These are phyloP conservation scores for Hylaea fasciaria DNA, from an alignment of 2,888 invertebrate species.

Conservation along the genomic window DNA sequence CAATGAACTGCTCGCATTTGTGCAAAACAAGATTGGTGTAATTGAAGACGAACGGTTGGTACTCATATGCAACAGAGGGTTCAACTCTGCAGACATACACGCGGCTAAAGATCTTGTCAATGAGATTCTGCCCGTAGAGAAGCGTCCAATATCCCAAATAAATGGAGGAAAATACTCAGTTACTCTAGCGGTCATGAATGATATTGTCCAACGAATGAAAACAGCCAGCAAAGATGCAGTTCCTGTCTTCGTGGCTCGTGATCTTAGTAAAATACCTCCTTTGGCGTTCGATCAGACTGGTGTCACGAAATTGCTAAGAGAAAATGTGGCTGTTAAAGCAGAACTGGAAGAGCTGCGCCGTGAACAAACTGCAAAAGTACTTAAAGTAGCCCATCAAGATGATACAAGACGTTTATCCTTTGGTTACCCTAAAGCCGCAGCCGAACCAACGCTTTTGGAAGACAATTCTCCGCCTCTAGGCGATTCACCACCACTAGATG, in stretches of 20 bases:
- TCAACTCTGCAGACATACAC: slow-evolving; percentile 18
- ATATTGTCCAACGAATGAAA: slow-evolving; percentile 19
- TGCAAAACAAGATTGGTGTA: slow-evolving; percentile 27
- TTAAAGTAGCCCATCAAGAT: slow-evolving; percentile 10
- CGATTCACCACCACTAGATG: slow-evolving; percentile 13
- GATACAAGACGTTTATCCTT: slow-evolving; percentile 5
- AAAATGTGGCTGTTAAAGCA: slow-evolving; percentile 24
- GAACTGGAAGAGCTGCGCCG: slow-evolving; percentile 22
- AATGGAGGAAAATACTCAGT: slow-evolving; percentile 23
- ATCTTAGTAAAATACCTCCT: slow-evolving; percentile 25
- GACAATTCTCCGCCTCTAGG: not conserved
- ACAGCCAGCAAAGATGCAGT: not conserved
- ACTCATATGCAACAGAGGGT: slow-evolving; percentile 27
- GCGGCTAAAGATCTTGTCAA: slow-evolving; percentile 11
- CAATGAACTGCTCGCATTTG: slow-evolving; percentile 29
- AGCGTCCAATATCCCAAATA: not conserved
- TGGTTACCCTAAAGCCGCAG: slow-evolving; percentile 16
- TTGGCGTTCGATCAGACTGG: slow-evolving; percentile 31
- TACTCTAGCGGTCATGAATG: slow-evolving; percentile 17
- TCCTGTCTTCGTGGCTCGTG: slow-evolving; percentile 26
- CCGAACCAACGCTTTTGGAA: slow-evolving; percentile 5
- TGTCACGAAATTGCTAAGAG: slow-evolving; percentile 22
- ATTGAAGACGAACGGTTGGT: slow-evolving; percentile 29
- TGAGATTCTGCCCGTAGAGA: slow-evolving; percentile 1
- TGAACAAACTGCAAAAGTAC: slow-evolving; percentile 4